Conservation (phyloP, 2,113 vertebrate genomes). For the Eptesicus fuscus region DNA sequence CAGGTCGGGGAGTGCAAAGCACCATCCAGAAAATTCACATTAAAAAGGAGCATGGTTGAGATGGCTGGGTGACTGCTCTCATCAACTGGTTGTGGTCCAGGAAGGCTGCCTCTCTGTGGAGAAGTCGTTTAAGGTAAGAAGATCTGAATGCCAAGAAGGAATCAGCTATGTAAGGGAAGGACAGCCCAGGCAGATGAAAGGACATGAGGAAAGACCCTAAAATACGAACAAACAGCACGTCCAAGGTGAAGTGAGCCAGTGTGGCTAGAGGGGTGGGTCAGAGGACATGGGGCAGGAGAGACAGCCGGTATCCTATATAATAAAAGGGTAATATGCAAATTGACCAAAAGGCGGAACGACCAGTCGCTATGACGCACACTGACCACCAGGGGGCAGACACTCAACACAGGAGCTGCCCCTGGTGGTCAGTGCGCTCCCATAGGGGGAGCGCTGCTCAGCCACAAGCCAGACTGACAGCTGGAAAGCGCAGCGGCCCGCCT, state of each 20-base stretch:
- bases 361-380: too few relatives aligned
- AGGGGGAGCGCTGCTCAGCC: too few relatives aligned
- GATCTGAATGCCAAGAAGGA: background rate
- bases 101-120: background rate
- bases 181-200: background rate
- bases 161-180: background rate
- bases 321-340: too few relatives aligned
- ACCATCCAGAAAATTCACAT: background rate
- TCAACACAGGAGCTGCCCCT: too few relatives aligned
- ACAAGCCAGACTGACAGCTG: too few relatives aligned
- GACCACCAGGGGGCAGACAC: too few relatives aligned
- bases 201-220: background rate
- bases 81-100: background rate
- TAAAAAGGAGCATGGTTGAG: background rate
- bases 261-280: background rate
- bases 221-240: background rate
- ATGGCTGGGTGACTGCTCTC: background rate
- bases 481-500: too few relatives aligned
- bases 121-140: background rate
- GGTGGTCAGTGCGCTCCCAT: too few relatives aligned
- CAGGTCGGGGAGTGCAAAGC: background rate
- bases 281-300: background rate
- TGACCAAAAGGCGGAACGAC: too few relatives aligned
- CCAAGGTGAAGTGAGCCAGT: background rate
- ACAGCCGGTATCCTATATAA: background rate